A percentile compares a stretch with the other conserved stretches of the same genome.
Conservation (phyloP, 2,113 vertebrate species). For the Campylomormyrus numenius region DNA sequence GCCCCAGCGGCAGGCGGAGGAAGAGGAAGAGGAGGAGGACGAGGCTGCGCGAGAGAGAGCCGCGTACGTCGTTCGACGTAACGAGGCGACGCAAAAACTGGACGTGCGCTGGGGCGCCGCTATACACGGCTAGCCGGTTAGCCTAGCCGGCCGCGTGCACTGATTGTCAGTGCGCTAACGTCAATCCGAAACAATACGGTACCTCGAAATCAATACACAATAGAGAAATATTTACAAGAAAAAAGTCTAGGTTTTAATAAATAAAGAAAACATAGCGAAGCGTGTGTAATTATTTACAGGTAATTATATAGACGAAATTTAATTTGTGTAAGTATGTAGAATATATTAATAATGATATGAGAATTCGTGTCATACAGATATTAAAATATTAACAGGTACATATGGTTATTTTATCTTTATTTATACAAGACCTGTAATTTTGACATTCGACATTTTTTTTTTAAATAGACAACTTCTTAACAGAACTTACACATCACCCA, state of each 20-base stretch:
- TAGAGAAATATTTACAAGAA: not conserved
- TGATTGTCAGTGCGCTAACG: not conserved
- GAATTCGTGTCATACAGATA: not conserved
- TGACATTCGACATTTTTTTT: not conserved
- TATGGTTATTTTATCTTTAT: not conserved
- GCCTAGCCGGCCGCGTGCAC: not conserved
- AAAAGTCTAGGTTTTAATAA: not conserved
- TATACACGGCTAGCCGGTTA: not conserved
- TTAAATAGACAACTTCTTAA: not conserved
- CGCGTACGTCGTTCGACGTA: constrained; percentile 28
- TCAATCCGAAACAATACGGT: no score
- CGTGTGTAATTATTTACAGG: not conserved
- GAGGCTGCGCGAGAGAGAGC: constrained; percentile 28
- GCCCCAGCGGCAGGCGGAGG: constrained; percentile 45
- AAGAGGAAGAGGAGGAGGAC: constrained; percentile 35
- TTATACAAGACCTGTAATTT: not conserved
- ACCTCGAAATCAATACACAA: not conserved
- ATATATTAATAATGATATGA: not conserved
- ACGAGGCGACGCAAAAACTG: constrained; percentile 18
- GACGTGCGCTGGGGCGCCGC: not conserved
- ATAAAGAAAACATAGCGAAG: not conserved
- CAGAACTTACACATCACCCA: not conserved
- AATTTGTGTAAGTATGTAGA: not conserved
- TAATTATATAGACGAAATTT: not conserved
- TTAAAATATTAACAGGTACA: not conserved